Base-by-base conservation (phyloP, 2,888 invertebrate species). In the Acanthopleura granulata region DNA sequence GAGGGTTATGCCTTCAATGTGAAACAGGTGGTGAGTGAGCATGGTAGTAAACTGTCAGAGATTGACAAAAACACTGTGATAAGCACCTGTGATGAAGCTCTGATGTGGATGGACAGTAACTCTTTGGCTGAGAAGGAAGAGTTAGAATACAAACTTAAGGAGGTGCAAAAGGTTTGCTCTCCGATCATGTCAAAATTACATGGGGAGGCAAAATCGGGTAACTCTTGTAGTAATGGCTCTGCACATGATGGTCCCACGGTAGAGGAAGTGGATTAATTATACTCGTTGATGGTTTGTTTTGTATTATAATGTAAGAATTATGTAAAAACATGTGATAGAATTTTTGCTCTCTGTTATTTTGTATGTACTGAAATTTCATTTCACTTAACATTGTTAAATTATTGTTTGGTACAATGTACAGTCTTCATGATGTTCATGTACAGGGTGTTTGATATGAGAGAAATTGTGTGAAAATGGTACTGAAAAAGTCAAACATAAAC, bases 41-140 rank as follows among this genome's bases (percentile, higher is more conserved):
- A 93, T 76, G 80, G 78, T 14, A 85, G 81, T 22, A 91, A 89
- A 87, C 89, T 96, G 66, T 90, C 91, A 11, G 93, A 93, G 40
- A 90, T 92, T 0, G 97, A 97, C 87, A 94, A 94, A 85, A 92
- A 93, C 72, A 89, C 91, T 18, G 94, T 95, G 0, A 79, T 81
- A n/a, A 89, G 86, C n/a, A 85, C 84, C 40, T 88, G 89, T 74
- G 91, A 93, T 29, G 93, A 93, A 18, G 94, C 94, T 76, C 92
- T 96, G 75, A 91, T 92, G 18, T 97, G 97, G 97, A 91, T 97
- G 57, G 97, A 97, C 83, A 90, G 91, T 29, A 95, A 96, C 87
- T 93, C 93, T 0, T 91, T 95, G 66, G 96, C 96, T 11, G 94
- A 94, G 73, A 94, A 94, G 83, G 85, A 85, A 12, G 96, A 96